Conservation (phyloP, 2,888 invertebrate species). For the Meteorus cinctellus region DNA sequence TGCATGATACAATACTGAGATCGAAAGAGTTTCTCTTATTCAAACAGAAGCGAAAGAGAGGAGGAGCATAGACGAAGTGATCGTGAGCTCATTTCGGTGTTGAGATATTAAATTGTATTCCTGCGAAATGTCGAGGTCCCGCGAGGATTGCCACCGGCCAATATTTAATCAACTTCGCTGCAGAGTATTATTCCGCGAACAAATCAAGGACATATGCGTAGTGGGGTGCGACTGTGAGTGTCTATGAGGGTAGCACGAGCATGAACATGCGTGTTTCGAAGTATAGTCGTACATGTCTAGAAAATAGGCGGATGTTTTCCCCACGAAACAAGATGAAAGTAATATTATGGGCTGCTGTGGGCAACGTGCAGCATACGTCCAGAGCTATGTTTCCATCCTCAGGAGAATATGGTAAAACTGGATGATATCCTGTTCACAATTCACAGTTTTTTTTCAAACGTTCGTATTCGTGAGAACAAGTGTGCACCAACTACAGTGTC, state of each 20-base stretch:
- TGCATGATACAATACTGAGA: neutral
- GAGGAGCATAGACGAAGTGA: constrained; percentile 24
- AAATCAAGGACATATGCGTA: constrained; percentile 72
- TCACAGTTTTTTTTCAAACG: constrained; percentile 42
- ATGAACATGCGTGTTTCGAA: neutral
- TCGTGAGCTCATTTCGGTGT: constrained; percentile 35
- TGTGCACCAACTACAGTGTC: constrained; percentile 63
- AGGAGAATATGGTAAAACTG: constrained; percentile 56
- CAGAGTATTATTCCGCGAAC: constrained; percentile 70
- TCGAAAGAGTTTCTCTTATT: neutral
- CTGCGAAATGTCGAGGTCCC: constrained; percentile 48
- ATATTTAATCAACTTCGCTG: constrained; percentile 72
- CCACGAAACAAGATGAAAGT: constrained; percentile 39
- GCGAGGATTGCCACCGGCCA: constrained; percentile 58
- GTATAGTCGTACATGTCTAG: constrained; percentile 32
- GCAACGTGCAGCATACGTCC: constrained; percentile 50
- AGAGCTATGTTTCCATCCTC: constrained; percentile 54
- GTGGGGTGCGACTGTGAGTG: constrained; percentile 53
- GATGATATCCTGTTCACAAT: constrained; percentile 40
- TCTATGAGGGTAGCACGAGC: constrained; percentile 45
- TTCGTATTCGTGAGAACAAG: constrained; percentile 68
- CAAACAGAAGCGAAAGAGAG: constrained; percentile 2
- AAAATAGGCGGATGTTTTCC: constrained; percentile 39
- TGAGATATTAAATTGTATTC: constrained; percentile 48
- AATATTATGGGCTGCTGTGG: constrained; percentile 36